Evolutionary conservation across 2,888 invertebrate species (phyloP), one percentile per base, ranked within the genome.

Genomic region (Zelleria hepariella): DNA sequence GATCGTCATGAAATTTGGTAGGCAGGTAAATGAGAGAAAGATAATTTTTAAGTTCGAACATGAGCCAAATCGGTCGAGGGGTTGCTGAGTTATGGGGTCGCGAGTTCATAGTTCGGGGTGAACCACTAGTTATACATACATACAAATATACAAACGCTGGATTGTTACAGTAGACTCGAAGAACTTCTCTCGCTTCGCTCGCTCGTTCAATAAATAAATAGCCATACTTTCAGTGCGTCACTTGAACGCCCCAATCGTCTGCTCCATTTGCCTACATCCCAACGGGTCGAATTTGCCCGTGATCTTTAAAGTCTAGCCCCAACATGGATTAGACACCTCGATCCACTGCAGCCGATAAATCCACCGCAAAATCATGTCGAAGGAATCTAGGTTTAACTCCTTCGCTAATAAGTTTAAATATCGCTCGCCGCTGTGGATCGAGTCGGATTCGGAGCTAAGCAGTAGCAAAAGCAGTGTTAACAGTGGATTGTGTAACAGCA

Each of bases 391-490:
- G 25, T 73, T 80, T 49, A 84, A 78, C 58, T 77, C 80, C 60
- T 77, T 84, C 27, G 86, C 86, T 1, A 86, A 89, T 59, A 87
- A 82, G 59, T 86, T 89, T 62, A 86, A 89, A 63, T 89, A 89
- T 59, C 78, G 86, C 1, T 89, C 89, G 3, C 89, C 89, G 7
- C 61, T 89, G 27, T 89, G 89, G 89, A 86, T 89, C 25, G 87
- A 89, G 60, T 87, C 89, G 0, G 89, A 89, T 59, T 83, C 89
- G 0, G 86, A 84, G 25, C 64, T 77, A 27, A 82, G 81, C 57
- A 68, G 68, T 60, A 75, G 73, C n/a, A 69, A 63, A 58, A 66
- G 61, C 54, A 66, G 65, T 58, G 51, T 26, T 8, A 63, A 68
- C 53, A 64, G 63, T 23, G 62, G 65, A 15, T 62, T 65, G 1